A percentile compares a stretch with the other conserved stretches of the same genome.
Evolutionary conservation across 2,888 invertebrate species (phyloP).

Genomic region (Apantesis nais): DNA sequence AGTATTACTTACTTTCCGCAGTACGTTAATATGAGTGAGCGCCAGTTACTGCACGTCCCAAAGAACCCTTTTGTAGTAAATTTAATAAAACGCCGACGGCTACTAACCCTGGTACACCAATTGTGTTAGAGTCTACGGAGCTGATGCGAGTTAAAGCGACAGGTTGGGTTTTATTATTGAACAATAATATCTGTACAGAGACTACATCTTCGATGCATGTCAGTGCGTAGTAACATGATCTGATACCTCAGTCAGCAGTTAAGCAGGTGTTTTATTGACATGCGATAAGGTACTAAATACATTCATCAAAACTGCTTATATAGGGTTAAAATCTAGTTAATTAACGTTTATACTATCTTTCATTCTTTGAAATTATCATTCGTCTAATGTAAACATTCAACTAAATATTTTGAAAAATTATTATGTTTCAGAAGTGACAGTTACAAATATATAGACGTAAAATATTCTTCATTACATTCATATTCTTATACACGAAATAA

Average conservation of each 20-base stretch:
- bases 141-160: neutral
- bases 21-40: neutral
- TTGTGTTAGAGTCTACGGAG: neutral
- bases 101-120: neutral
- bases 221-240: neutral
- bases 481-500: neutral
- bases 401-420: neutral
- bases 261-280: neutral
- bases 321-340: no score
- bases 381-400: neutral
- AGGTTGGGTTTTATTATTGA: neutral
- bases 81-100: neutral
- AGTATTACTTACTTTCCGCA: neutral
- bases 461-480: neutral
- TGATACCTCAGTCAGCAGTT: no score
- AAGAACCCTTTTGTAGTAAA: neutral
- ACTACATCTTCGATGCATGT: neutral
- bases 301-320: neutral
- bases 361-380: neutral
- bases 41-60: neutral
- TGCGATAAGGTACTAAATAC: neutral
- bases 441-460: neutral
- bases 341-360: neutral
- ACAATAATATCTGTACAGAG: neutral
- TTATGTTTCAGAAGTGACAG: neutral